Evolutionary conservation across 2,888 invertebrate species (phyloP).

Genomic region (Pandemis corylana): DNA sequence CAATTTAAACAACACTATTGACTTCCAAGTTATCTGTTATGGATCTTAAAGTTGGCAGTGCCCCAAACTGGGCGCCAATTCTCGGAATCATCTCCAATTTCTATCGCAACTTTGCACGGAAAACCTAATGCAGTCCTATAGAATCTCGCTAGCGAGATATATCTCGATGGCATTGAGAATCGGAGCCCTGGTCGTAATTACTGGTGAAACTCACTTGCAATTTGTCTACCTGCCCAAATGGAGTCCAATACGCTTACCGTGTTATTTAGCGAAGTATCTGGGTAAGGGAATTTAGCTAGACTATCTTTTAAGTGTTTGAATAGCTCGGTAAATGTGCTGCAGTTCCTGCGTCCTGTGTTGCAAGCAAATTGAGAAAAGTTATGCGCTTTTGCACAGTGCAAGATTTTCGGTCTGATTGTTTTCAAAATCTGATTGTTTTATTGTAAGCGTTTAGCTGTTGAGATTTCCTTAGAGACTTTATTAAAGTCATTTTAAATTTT

Average conservation of each 20-base stretch:
- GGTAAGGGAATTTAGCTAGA: constrained; percentile 25
- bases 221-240: constrained; percentile 40
- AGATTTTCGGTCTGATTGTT: neutral
- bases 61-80: constrained; percentile 31
- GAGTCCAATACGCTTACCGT: constrained; percentile 31
- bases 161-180: neutral
- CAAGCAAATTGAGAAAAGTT: neutral
- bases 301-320: constrained; percentile 26
- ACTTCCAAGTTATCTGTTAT: constrained; percentile 11
- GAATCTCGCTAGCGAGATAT: neutral
- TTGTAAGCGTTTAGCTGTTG: neutral
- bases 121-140: neutral
- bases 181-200: constrained; percentile 10
- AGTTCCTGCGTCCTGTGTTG: constrained; percentile 1
- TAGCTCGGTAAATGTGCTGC: constrained; percentile 11
- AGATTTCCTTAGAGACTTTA: no score
- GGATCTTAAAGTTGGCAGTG: constrained; percentile 26
- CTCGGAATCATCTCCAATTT: neutral
- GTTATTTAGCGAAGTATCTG: constrained; percentile 29
- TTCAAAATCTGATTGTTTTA: neutral
- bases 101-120: neutral
- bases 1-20: constrained; percentile 18
- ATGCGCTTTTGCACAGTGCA: neutral
- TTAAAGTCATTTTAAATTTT: no score
- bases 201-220: constrained; percentile 27